Evolutionary conservation across 2,113 vertebrate species (phyloP), one percentile per base, ranked within the genome.

Genomic region (Tachysurus fulvidraco): DNA sequence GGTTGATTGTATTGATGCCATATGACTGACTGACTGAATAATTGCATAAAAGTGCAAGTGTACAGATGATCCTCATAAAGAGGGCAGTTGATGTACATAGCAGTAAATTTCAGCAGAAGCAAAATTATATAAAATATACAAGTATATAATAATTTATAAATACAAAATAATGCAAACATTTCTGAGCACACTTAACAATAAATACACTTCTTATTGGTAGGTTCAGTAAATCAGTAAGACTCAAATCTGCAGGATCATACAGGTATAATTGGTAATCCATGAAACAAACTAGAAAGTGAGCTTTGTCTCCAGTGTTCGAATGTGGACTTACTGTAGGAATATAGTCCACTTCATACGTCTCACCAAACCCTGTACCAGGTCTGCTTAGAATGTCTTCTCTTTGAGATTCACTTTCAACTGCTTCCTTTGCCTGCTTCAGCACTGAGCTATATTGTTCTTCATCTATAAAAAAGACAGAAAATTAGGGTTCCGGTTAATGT

Each of bases 361-460:
- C 93, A 0, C 50, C 16, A 0, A 84, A 69, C 0, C 1, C 59
- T 14, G 78, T 83, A 10, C 92, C 91, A 17, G 82, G 79, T 0
- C 8, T 83, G 83, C 77, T 52, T 50, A 14, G 5, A 0, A 0
- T 41, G 11, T 89, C 86, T 0, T 87, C 86, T 25, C 83, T 91
- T n/a, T 57, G 81, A 1, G 1, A 77, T 2, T 93, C 92, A 36
- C 81, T 87, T 67, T 92, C 90, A 44, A 94, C 30, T 0, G 83
- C 88, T 81, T 92, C 88, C 86, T 83, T 94, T 5, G 90, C 94
- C 62, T 92, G 60, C 23, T 91, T 84, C 44, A 95, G 74, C 81
- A 93, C 19, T 10, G 8, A 69, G 79, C 92, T 87, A 41, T 94
- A 94, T 16, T 90, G 94, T 84, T 93, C 86, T 11, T 94, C 93